phyloP scores from a whole-genome alignment of 1,140 invertebrate species.

The Papilio polyxenes region DNA sequence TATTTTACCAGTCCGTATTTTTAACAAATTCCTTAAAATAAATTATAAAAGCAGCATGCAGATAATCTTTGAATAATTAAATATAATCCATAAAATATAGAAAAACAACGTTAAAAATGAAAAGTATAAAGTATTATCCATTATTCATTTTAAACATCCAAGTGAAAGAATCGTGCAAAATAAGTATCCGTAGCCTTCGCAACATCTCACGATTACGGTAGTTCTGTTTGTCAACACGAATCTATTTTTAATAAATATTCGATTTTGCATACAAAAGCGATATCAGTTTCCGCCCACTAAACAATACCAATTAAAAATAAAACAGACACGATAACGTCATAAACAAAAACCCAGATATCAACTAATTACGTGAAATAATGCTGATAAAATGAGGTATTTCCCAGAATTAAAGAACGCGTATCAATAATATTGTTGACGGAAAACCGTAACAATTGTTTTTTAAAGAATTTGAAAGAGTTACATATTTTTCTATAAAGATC shows the following conservation, averaged over 20 bases:
- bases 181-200: neutral
- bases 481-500: too few species aligned
- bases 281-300: conserved; percentile 4
- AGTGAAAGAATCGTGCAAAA: neutral
- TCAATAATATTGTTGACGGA: conserved; percentile 7
- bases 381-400: conserved; percentile 9
- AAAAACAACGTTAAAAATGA: neutral
- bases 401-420: neutral
- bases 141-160: neutral
- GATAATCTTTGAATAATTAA: neutral
- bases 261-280: neutral
- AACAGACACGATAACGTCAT: conserved; percentile 14
- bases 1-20: neutral
- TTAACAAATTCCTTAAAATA: neutral
- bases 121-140: neutral
- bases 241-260: neutral
- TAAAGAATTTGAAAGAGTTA: too few species aligned
- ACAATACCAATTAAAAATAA: conserved; percentile 10
- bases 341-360: neutral
- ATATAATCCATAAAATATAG: neutral
- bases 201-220: neutral
- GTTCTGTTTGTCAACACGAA: neutral
- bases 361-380: neutral
- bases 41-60: neutral
- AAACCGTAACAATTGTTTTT: neutral